A percentile compares a stretch with the other conserved stretches of the same genome.
phyloP scores from a whole-genome alignment of 2,888 invertebrate species.

The Ophioninae sp. region DNA sequence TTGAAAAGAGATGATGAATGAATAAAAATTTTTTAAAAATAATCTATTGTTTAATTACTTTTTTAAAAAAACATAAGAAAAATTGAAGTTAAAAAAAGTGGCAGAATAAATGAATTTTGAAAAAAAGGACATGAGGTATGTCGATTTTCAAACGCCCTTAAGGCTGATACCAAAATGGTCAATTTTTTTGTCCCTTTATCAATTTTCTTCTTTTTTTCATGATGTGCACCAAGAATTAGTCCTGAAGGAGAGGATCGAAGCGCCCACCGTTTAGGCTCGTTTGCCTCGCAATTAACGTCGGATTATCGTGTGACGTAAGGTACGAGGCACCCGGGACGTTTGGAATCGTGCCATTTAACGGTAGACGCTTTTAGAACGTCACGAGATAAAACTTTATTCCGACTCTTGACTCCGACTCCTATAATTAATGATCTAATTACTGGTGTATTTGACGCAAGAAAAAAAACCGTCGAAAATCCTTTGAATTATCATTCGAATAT shows the following conservation, averaged over 20 bases:
- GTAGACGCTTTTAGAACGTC: slow-evolving; percentile 50
- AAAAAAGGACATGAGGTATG: too few relatives aligned
- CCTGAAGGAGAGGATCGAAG: background rate
- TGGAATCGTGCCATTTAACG: slow-evolving; percentile 57
- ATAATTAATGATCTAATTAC: slow-evolving; percentile 60
- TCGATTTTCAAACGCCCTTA: too few relatives aligned
- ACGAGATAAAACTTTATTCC: slow-evolving; percentile 1
- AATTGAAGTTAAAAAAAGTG: too few relatives aligned
- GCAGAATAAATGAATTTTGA: too few relatives aligned
- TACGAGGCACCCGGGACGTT: slow-evolving; percentile 27
- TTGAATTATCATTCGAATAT: slow-evolving; percentile 28
- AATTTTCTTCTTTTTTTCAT: background rate
- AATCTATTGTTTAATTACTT: too few relatives aligned
- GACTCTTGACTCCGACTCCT: slow-evolving; percentile 40
- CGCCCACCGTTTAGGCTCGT: slow-evolving; percentile 21
- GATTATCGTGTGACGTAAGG: slow-evolving; percentile 46
- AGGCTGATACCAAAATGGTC: too few relatives aligned
- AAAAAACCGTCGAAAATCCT: too few relatives aligned
- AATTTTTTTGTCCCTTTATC: too few relatives aligned
- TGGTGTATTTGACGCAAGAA: slow-evolving; percentile 47
- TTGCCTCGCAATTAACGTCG: slow-evolving; percentile 30
- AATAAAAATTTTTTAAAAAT: too few relatives aligned
- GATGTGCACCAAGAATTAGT: background rate
- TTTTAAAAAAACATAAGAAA: too few relatives aligned
- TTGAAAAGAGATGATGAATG: too few relatives aligned